These are phyloP conservation scores for Ceratina australensis DNA, from an alignment of 1,140 invertebrate genomes.

Conservation along the genomic window DNA sequence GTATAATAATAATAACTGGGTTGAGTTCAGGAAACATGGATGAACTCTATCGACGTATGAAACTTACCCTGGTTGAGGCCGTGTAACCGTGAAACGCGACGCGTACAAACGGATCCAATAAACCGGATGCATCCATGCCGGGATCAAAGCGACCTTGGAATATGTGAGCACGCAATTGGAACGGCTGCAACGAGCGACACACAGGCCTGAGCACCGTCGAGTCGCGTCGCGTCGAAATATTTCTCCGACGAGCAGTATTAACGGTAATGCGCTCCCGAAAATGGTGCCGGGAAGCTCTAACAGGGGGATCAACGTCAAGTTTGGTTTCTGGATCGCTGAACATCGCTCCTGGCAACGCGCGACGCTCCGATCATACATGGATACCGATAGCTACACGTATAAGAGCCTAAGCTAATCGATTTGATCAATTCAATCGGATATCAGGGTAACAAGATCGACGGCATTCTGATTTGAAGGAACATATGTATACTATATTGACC, in stretches of 20 bases:
- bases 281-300: not conserved
- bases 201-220: not conserved
- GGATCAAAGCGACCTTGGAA: conserved; percentile 83
- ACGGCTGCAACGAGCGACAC: conserved; percentile 70
- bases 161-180: conserved; percentile 81
- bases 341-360: not conserved
- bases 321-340: not conserved
- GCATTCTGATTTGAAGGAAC: no score
- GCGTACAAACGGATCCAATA: conserved; percentile 79
- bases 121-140: conserved; percentile 78
- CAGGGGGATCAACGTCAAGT: conserved; percentile 4
- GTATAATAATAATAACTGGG: conserved; percentile 5
- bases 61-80: conserved; percentile 69
- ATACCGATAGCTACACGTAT: no score
- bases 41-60: conserved; percentile 17
- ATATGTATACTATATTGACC: no score
- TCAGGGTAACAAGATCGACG: no score
- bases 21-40: not conserved
- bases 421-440: no score
- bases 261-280: not conserved
- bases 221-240: not conserved
- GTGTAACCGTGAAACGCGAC: conserved; percentile 77
- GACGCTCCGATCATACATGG: no score
- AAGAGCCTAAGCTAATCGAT: no score
- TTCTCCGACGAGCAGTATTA: not conserved